Evolutionary conservation across 2,113 vertebrate species (phyloP).

Genomic region (Platysteira castanea): DNA sequence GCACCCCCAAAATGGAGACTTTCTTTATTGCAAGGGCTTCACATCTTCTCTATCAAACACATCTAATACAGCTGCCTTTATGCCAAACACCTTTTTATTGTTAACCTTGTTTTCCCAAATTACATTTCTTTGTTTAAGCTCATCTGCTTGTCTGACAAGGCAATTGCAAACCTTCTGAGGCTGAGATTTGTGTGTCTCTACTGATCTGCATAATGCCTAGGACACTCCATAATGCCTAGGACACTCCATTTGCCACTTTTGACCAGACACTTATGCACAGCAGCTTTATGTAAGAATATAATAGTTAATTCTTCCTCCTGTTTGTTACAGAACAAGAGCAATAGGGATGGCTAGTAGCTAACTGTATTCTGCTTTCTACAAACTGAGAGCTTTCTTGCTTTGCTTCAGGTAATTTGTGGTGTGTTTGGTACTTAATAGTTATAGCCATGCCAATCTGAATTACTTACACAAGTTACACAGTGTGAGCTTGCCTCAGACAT

Average conservation of each 20-base stretch:
- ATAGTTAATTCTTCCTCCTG: neutral
- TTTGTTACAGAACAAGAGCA: neutral
- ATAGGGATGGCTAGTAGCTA: neutral
- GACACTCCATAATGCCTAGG: neutral
- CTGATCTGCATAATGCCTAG: neutral
- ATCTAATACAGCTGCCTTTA: neutral
- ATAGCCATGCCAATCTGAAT: neutral
- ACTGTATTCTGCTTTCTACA: neutral
- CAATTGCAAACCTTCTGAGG: neutral
- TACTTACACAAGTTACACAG: neutral
- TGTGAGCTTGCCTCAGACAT: neutral
- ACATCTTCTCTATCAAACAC: neutral
- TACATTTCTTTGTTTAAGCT: neutral
- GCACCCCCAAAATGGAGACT: neutral
- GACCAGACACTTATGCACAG: neutral
- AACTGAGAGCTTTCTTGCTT: neutral
- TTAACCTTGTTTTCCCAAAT: neutral
- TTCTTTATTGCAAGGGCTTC: neutral
- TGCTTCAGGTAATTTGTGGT: neutral
- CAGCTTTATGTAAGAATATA: neutral
- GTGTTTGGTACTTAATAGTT: neutral
- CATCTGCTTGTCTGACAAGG: neutral
- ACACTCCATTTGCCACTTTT: neutral
- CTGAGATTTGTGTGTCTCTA: neutral
- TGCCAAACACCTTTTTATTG: neutral